phyloP scores from a whole-genome alignment of 2,888 invertebrate species.

The Lycophotia porphyrea region DNA sequence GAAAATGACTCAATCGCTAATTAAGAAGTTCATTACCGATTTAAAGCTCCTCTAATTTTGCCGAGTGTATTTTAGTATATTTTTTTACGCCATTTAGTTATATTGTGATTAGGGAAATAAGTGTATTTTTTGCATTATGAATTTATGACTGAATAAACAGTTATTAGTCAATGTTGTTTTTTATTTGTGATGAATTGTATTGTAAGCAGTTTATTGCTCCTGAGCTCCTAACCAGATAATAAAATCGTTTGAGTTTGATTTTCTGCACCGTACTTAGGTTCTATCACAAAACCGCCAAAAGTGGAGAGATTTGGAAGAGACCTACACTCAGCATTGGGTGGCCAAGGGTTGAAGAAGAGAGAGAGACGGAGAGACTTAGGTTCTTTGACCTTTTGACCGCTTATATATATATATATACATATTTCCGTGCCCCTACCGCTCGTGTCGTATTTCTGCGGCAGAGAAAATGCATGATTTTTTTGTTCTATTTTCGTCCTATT shows the following conservation, averaged over 20 bases:
- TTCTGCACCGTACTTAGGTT: not conserved
- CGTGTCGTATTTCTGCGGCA: too few relatives aligned
- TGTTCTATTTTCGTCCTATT: too few relatives aligned
- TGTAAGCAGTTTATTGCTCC: not conserved
- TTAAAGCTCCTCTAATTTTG: constrained; percentile 32
- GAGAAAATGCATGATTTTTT: too few relatives aligned
- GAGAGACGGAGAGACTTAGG: too few relatives aligned
- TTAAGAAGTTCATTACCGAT: not conserved
- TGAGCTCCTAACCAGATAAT: not conserved
- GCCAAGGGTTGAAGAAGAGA: too few relatives aligned
- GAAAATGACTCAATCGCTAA: not conserved
- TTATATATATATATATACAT: too few relatives aligned
- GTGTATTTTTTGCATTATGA: constrained; percentile 70
- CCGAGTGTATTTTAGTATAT: constrained; percentile 59
- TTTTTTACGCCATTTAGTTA: constrained; percentile 72
- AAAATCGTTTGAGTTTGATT: not conserved
- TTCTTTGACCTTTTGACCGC: too few relatives aligned
- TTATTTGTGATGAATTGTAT: not conserved
- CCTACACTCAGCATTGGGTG: too few relatives aligned
- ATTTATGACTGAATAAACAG: constrained; percentile 75
- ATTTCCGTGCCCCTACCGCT: too few relatives aligned
- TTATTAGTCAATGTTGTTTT: constrained; percentile 63
- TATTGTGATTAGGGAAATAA: constrained; percentile 64
- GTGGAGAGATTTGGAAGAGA: too few relatives aligned
- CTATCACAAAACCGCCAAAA: too few relatives aligned